phyloP scores from a whole-genome alignment of 2,888 invertebrate species.

The Siphonodentalium dalli region DNA sequence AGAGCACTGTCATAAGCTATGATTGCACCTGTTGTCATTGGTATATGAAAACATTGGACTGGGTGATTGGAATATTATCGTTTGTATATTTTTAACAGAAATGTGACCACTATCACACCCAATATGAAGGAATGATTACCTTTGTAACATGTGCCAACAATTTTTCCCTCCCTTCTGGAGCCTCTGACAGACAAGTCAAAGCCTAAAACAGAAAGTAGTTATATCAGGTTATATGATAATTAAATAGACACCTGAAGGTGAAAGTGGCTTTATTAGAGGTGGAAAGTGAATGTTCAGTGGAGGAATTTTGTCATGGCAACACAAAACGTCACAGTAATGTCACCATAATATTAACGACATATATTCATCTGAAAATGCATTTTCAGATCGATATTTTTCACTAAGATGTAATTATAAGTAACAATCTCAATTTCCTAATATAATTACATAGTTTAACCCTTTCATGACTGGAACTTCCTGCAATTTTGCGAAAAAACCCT shows the following conservation, averaged over 20 bases:
- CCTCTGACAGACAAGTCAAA: conserved; percentile 64
- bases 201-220: conserved; percentile 46
- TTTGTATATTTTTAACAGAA: not conserved
- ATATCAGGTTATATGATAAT: not conserved
- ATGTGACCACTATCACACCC: not conserved
- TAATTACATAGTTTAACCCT: too few species aligned
- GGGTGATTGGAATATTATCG: too few species aligned
- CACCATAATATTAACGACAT: not conserved
- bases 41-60: too few species aligned
- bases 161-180: conserved; percentile 61
- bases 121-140: conserved; percentile 35
- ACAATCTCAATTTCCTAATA: too few species aligned
- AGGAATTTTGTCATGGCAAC: not conserved
- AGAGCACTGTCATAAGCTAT: not conserved
- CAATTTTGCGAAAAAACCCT: too few species aligned
- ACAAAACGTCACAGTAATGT: not conserved
- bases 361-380: not conserved
- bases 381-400: not conserved
- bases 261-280: not conserved
- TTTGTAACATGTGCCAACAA: conserved; percentile 58
- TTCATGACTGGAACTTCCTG: too few species aligned
- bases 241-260: not conserved
- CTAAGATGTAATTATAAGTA: too few species aligned
- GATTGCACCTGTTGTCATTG: too few species aligned
- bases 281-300: not conserved